Base-by-base conservation (phyloP, 2,888 invertebrate species). In the Scaptomyza polygonia region DNA sequence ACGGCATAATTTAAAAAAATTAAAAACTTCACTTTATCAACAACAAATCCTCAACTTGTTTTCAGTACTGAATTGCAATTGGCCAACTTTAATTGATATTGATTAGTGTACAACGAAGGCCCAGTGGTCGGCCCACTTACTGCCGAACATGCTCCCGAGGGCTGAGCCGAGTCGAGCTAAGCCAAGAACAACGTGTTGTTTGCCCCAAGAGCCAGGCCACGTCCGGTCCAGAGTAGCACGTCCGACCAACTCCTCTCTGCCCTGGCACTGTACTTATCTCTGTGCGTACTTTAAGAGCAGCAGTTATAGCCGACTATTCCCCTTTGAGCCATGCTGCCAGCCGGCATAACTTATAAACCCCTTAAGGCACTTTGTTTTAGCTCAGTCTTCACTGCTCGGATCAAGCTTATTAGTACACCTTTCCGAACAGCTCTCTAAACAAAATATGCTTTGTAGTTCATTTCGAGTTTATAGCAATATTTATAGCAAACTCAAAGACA, bases 201-300 rank as follows among this genome's bases (percentile, higher is more conserved):
- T 18, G 42, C 65, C 75, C 77, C 70, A 63, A 62, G 67, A 76
- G 72, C 72, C 67, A 62, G 67, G 73, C 73, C 73, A 74, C 77
- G 73, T 73, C 53, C 62, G 62, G 72, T 42, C 39, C 77, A 67
- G 62, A 57, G 42, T 58, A 56, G 40, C 34, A 40, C 21, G 44
- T 52, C 45, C 51, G 5, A 8, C 8, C 3, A n/a, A 2, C 21
- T 21, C 1, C 21, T 21, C 21, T 21, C n/a, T n/a, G n/a, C n/a
- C n/a, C n/a, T n/a, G 29, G 56, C 3, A 47, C 12, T 39, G 8
- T 36, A 39, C 54, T 59, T 57, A 66, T 71, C 71, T 76, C 71
- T 76, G 57, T 65, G 65, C 72, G 72, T 72, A 72, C 61, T 72
- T 70, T 76, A 71, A 67, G 66, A 63, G 62, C 58, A 52, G 44